A percentile compares a stretch with the other conserved stretches of the same genome.
phyloP scores from a whole-genome alignment of 2,797 vertebrate genomes.

The Alauda arvensis region DNA sequence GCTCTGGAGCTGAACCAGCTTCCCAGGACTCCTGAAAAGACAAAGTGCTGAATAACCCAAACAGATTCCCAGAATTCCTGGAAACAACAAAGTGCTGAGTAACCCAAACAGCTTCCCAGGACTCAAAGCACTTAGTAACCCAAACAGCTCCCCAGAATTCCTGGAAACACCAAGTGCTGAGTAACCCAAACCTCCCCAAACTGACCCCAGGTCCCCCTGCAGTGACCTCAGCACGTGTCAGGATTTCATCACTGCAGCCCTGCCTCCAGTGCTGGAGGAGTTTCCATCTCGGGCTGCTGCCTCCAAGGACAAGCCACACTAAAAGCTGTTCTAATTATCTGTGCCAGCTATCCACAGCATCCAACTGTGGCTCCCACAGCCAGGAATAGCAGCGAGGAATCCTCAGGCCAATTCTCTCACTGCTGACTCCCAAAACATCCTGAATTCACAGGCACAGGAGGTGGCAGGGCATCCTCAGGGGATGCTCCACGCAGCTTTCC shows the following conservation, averaged over 20 bases:
- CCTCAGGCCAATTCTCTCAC: conserved; percentile 44
- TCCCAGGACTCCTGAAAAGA: background rate
- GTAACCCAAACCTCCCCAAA: fast-evolving
- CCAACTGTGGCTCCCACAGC: conserved; percentile 36
- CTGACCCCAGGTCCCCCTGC: background rate
- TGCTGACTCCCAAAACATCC: background rate
- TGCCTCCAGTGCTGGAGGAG: background rate
- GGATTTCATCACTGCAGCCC: background rate
- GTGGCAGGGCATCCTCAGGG: background rate
- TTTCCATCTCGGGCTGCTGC: conserved; percentile 40
- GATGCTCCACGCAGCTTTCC: background rate
- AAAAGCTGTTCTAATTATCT: conserved; percentile 47
- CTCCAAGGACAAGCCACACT: conserved; percentile 50
- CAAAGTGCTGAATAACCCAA: background rate
- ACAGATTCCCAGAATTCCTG: background rate
- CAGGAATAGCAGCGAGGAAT: conserved; percentile 61
- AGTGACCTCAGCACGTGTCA: background rate
- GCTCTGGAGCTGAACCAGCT: background rate
- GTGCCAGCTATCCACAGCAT: conserved; percentile 17
- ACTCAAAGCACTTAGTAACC: fast-evolving
- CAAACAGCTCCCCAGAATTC: background rate
- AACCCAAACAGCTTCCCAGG: background rate
- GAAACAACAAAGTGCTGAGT: background rate
- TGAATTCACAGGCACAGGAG: conserved; percentile 11
- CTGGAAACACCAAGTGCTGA: background rate